Evolutionary conservation across 2,113 vertebrate species (phyloP).

Genomic region (Megaleporinus macrocephalus): DNA sequence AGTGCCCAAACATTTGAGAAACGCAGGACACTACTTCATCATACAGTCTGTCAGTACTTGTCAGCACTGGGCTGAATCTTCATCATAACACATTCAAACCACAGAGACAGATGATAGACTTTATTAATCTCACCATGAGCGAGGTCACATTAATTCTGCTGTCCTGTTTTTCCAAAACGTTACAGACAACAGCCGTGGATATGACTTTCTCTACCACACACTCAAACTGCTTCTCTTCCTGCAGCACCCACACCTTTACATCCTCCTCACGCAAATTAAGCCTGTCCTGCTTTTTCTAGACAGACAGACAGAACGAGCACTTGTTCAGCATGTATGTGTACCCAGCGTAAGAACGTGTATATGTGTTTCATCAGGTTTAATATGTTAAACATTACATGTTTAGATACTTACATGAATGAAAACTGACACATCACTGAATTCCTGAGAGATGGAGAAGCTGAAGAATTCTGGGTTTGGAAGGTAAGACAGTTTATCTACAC

Average conservation of each 20-base stretch:
- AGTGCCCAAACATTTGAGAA: too few relatives aligned
- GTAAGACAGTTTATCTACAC: constrained; percentile 57
- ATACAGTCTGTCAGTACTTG: neutral
- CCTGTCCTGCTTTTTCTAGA: constrained; percentile 86
- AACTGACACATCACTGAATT: constrained; percentile 42
- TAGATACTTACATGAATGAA: neutral
- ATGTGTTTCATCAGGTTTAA: neutral
- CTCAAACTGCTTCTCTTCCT: constrained; percentile 39
- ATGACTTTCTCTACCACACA: constrained; percentile 78
- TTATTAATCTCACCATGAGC: constrained; percentile 57
- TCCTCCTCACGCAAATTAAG: constrained; percentile 81
- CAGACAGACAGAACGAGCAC: constrained; percentile 2
- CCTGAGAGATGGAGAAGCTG: constrained; percentile 53
- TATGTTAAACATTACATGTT: neutral
- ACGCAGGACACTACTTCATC: too few relatives aligned
- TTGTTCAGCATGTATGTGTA: neutral
- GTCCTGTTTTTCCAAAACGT: constrained; percentile 22
- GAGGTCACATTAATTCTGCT: constrained; percentile 47
- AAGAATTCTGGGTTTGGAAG: constrained; percentile 71
- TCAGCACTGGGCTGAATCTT: neutral
- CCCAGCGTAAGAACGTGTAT: too few relatives aligned
- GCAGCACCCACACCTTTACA: constrained; percentile 73
- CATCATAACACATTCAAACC: neutral
- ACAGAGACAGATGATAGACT: neutral
- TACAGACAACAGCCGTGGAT: constrained; percentile 73